Percentiles rank a stretch among this genome's conserved stretches.
Conservation (phyloP, 2,113 vertebrate genomes). For the Hypocryptadius cinnamomeus region DNA sequence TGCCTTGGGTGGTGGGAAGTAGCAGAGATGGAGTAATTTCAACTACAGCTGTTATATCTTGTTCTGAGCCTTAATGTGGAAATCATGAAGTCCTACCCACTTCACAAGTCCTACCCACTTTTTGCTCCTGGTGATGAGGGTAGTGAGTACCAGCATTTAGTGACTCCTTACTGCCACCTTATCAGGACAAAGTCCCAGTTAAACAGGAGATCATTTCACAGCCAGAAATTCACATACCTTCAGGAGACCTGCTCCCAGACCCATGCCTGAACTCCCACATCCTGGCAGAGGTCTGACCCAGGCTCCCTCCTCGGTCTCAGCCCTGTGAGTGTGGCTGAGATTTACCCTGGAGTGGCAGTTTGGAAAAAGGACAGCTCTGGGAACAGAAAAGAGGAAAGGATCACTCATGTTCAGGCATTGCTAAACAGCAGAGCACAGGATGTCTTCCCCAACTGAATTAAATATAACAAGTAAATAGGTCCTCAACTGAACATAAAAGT, state of each 20-base stretch:
- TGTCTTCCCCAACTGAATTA: background rate
- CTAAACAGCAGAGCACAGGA: background rate
- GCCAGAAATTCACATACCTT: background rate
- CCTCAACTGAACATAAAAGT: background rate
- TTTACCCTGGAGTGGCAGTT: background rate
- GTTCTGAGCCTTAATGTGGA: background rate
- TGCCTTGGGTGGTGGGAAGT: background rate
- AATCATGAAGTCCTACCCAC: background rate
- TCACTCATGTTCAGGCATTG: background rate
- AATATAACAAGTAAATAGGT: background rate
- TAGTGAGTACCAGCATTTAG: background rate
- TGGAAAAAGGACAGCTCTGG: background rate
- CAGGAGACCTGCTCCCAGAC: background rate
- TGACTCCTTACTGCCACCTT: background rate
- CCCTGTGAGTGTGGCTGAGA: background rate
- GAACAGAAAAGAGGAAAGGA: background rate
- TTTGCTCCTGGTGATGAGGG: background rate
- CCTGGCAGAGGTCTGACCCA: background rate
- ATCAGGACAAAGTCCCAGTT: background rate
- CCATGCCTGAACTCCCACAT: background rate
- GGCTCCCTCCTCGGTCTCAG: background rate
- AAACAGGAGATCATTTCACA: background rate
- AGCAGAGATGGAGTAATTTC: constrained; percentile 21
- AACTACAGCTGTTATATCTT: constrained; percentile 24
- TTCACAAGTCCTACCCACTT: background rate